phyloP scores from a whole-genome alignment of 2,113 vertebrate species.

The Calidris pygmaea region DNA sequence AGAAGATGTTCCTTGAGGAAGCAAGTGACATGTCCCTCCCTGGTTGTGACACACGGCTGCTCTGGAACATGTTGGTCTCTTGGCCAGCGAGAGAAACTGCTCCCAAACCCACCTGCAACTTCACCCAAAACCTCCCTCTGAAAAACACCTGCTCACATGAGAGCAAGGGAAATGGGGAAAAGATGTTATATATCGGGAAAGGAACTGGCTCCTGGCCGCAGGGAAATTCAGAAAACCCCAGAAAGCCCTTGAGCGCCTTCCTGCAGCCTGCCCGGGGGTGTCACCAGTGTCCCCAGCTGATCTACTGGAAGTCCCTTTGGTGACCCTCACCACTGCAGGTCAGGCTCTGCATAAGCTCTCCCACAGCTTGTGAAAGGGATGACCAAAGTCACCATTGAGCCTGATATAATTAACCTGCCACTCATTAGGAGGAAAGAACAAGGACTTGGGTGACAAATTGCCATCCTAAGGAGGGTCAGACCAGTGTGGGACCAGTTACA shows the following conservation, averaged over 20 bases:
- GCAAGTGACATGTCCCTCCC: not conserved
- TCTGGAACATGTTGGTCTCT: not conserved
- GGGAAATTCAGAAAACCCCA: not conserved
- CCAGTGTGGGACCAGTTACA: not conserved
- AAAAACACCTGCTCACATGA: accelerated
- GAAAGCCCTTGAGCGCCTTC: not conserved
- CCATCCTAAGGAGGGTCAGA: not conserved
- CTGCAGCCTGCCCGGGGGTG: not conserved
- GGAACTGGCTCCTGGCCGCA: not conserved
- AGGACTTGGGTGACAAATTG: not conserved
- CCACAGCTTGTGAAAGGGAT: not conserved
- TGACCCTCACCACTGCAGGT: not conserved
- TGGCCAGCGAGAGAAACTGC: accelerated
- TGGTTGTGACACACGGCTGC: accelerated
- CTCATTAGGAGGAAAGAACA: not conserved
- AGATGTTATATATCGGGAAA: not conserved
- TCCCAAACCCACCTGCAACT: not conserved
- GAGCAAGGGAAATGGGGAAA: not conserved
- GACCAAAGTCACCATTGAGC: not conserved
- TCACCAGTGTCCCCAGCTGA: not conserved
- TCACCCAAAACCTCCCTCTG: not conserved
- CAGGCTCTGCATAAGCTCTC: not conserved
- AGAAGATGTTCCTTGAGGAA: not conserved
- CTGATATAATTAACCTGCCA: not conserved
- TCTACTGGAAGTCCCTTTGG: not conserved